A percentile compares a stretch with the other conserved stretches of the same genome.
These are phyloP conservation scores for Wasmannia auropunctata DNA, from an alignment of 1,140 invertebrate genomes.

Conservation along the genomic window DNA sequence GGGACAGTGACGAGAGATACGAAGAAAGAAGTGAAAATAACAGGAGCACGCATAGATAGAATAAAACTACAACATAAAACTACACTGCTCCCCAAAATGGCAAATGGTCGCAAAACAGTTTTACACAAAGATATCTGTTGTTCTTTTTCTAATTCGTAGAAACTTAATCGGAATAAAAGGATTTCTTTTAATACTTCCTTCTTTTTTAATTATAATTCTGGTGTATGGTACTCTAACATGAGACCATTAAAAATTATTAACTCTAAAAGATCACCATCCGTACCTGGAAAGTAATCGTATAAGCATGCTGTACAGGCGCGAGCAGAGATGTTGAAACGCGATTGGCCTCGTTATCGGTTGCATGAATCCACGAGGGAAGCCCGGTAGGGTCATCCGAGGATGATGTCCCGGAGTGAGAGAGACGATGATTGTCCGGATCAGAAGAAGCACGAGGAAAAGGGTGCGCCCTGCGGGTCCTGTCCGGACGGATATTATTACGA, in stretches of 20 bases:
- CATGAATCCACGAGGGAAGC: background rate
- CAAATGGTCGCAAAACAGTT: background rate
- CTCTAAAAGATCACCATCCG: background rate
- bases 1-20: background rate
- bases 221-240: background rate
- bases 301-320: conserved; percentile 64
- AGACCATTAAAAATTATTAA: background rate
- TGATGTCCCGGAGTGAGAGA: conserved; percentile 19
- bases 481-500: conserved; percentile 51
- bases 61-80: conserved; percentile 23
- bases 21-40: background rate
- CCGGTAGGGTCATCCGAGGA: conserved; percentile 52
- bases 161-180: background rate
- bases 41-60: background rate
- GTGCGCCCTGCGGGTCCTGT: conserved; percentile 49
- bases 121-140: background rate
- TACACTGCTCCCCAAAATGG: background rate
- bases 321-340: conserved; percentile 73
- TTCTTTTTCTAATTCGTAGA: background rate
- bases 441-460: conserved; percentile 44
- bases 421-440: conserved; percentile 69
- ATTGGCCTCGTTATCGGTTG: conserved; percentile 73
- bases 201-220: background rate
- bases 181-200: background rate
- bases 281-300: background rate